Conservation (phyloP, 2,888 invertebrate species). For the Serrognathus titanus region DNA sequence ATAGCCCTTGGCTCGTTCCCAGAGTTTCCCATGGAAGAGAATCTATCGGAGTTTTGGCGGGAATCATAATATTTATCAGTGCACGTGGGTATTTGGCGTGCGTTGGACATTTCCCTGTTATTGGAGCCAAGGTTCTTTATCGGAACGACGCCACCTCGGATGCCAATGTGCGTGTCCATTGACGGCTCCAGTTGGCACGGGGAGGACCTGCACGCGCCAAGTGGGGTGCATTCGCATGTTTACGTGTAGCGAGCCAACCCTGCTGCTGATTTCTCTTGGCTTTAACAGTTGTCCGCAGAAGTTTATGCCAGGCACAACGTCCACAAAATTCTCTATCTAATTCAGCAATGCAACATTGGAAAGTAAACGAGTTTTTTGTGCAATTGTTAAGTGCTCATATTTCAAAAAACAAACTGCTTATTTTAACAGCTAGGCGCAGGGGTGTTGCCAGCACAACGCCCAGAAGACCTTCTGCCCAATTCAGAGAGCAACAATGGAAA, state of each 20-base stretch:
- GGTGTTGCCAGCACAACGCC: too few species aligned
- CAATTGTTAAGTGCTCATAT: too few species aligned
- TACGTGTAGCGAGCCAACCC: constrained; percentile 30
- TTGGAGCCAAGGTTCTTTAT: constrained; percentile 38
- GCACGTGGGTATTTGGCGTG: constrained; percentile 38
- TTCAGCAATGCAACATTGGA: too few species aligned
- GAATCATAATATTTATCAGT: constrained; percentile 35
- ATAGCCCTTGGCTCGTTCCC: constrained; percentile 22
- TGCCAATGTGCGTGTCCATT: constrained; percentile 39
- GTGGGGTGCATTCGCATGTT: constrained; percentile 35
- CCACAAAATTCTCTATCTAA: background rate
- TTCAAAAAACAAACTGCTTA: too few species aligned
- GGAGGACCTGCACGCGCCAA: constrained; percentile 39
- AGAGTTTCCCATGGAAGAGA: constrained; percentile 22
- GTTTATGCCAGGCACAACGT: background rate
- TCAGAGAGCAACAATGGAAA: too few species aligned
- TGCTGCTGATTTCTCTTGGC: constrained; percentile 11
- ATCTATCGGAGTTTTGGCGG: constrained; percentile 28
- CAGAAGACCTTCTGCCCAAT: too few species aligned
- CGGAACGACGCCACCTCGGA: constrained; percentile 30
- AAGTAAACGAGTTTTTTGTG: too few species aligned
- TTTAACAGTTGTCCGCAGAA: constrained; percentile 13
- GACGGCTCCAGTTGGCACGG: constrained; percentile 45
- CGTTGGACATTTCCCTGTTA: constrained; percentile 36
- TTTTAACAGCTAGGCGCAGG: too few species aligned